A percentile compares a stretch with the other conserved stretches of the same genome.
phyloP scores from a whole-genome alignment of 2,888 invertebrate genomes.

The Ennomos quercinarius region DNA sequence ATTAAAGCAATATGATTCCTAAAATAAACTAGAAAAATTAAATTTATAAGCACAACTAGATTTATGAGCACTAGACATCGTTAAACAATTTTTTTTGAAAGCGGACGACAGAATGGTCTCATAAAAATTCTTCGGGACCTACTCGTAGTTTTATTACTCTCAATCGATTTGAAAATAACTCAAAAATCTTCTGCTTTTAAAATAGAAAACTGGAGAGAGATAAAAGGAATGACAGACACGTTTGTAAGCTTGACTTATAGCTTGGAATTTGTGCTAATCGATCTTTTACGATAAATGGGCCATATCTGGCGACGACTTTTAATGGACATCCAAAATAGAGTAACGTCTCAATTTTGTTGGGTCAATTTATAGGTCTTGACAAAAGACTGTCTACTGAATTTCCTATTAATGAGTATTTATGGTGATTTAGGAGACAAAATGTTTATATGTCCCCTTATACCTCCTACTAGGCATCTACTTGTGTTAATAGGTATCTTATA shows the following conservation, averaged over 20 bases:
- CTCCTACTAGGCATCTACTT: no score
- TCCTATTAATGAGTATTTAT: no score
- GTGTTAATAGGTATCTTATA: no score
- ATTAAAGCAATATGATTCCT: no score
- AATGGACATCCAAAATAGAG: no score
- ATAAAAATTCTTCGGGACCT: constrained; percentile 24
- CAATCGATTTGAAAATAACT: constrained; percentile 26
- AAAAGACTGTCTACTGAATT: no score
- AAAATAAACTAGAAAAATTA: no score
- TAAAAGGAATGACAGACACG: constrained; percentile 14
- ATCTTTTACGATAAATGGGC: constrained; percentile 2
- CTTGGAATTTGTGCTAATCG: constrained; percentile 9
- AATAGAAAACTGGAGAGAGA: constrained; percentile 10
- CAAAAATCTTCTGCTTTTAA: constrained; percentile 22
- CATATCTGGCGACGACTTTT: no score
- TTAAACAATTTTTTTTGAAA: constrained; percentile 15
- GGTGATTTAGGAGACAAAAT: no score
- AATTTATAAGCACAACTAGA: constrained; percentile 3
- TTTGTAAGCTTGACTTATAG: constrained; percentile 15
- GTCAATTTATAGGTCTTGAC: no score
- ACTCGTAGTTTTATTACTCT: constrained; percentile 23
- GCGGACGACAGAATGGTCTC: constrained; percentile 21
- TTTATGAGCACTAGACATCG: constrained; percentile 12
- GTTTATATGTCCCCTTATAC: no score
- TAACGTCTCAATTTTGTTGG: no score